phyloP scores from a whole-genome alignment of 2,797 vertebrate species.

The Smutsia temminckii region DNA sequence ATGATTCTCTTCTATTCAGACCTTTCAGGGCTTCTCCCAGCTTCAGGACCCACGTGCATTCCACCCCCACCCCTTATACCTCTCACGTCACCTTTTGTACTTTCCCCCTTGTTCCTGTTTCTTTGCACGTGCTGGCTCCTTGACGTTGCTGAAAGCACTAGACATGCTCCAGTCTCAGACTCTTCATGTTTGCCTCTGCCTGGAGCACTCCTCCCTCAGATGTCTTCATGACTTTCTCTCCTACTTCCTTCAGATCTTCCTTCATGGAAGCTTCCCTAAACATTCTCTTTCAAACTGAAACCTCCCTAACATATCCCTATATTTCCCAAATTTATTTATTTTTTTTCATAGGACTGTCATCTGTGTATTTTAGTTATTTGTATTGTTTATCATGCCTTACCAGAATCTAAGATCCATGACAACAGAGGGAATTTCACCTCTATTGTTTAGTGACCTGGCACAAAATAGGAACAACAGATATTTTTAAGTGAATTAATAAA shows the following conservation, averaged over 20 bases:
- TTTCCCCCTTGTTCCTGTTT: background rate
- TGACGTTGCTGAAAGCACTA: background rate
- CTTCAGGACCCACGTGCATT: background rate
- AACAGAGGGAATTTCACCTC: background rate
- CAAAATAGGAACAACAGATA: background rate
- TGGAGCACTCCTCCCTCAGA: no score
- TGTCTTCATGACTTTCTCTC: background rate
- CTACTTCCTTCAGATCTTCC: background rate
- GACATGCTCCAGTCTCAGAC: fast-evolving
- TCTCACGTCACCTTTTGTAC: background rate
- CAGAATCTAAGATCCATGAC: background rate
- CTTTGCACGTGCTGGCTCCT: background rate
- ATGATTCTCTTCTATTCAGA: background rate
- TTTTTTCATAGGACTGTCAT: background rate
- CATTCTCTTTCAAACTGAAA: background rate
- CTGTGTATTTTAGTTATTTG: background rate
- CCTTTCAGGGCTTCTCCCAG: background rate
- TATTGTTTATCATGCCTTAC: background rate
- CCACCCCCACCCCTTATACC: fast-evolving
- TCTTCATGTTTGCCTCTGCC: background rate
- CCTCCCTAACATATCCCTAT: background rate
- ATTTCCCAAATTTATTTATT: background rate
- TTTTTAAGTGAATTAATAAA: background rate
- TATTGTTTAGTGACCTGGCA: background rate
- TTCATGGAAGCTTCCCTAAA: background rate